Evolutionary conservation across 1,140 invertebrate genomes (phyloP).

Genomic region (Bilobella aurantiaca): DNA sequence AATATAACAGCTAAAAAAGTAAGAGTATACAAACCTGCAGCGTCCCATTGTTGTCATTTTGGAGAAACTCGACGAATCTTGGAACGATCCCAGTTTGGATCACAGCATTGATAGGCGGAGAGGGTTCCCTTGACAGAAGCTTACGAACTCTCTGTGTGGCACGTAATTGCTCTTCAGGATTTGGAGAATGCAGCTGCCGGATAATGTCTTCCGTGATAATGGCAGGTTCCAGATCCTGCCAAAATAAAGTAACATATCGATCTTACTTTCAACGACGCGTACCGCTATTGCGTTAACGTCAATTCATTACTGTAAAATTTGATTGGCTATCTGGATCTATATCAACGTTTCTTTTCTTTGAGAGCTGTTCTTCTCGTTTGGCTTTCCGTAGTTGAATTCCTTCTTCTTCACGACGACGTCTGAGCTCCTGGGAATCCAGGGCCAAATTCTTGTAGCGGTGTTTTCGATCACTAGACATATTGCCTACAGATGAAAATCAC

Average conservation of each 20-base stretch:
- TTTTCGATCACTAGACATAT: slow-evolving; percentile 52
- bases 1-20: neutral
- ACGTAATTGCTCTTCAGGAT: slow-evolving; percentile 66
- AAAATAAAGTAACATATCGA: too few relatives aligned
- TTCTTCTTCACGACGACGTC: slow-evolving; percentile 86
- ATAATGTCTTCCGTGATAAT: slow-evolving; percentile 62
- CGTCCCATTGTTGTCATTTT: slow-evolving; percentile 68
- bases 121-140: slow-evolving; percentile 85
- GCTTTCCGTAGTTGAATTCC: slow-evolving; percentile 91
- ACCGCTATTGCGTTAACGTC: too few relatives aligned
- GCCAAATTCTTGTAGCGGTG: slow-evolving; percentile 91
- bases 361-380: slow-evolving; percentile 84
- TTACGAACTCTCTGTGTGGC: slow-evolving; percentile 94
- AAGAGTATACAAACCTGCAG: slow-evolving; percentile 55
- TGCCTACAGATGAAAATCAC: too few relatives aligned
- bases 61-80: slow-evolving; percentile 86
- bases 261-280: too few relatives aligned
- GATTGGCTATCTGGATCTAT: slow-evolving; percentile 36
- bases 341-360: slow-evolving; percentile 81
- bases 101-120: slow-evolving; percentile 98
- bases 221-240: slow-evolving; percentile 44
- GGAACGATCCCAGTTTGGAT: slow-evolving; percentile 92
- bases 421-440: slow-evolving; percentile 79
- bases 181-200: slow-evolving; percentile 66
- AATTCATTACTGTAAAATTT: too few relatives aligned